These are phyloP conservation scores for Temnothorax rugatulus DNA, from an alignment of 2,888 invertebrate genomes.

Conservation along the genomic window DNA sequence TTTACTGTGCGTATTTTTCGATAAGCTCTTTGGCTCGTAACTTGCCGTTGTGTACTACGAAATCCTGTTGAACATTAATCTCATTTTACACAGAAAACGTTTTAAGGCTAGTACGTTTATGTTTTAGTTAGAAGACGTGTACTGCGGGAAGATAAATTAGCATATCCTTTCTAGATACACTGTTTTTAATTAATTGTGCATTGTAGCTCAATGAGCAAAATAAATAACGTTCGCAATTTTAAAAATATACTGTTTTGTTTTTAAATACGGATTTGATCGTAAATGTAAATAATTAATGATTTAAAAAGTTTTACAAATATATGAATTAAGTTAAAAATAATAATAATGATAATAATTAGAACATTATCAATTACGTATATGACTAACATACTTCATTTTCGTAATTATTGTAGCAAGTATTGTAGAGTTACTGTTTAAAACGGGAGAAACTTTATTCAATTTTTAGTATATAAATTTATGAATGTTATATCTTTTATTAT, in stretches of 20 bases:
- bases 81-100: conserved; percentile 4
- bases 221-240: background rate
- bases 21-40: conserved; percentile 10
- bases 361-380: background rate
- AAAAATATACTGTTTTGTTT: background rate
- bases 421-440: background rate
- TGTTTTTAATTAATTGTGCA: conserved; percentile 16
- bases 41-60: background rate
- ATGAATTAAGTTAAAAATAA: background rate
- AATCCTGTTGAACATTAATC: conserved; percentile 28
- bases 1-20: background rate
- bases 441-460: background rate
- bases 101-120: background rate
- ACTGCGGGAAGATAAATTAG: background rate
- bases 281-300: background rate
- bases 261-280: background rate
- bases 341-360: background rate
- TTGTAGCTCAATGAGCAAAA: background rate
- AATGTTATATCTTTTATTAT: background rate
- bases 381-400: background rate
- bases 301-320: conserved; percentile 12
- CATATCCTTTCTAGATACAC: background rate
- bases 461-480: background rate
- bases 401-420: background rate
- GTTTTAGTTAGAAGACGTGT: background rate